These are phyloP conservation scores for Coenonympha glycerion DNA, from an alignment of 2,888 invertebrate species.

Conservation along the genomic window DNA sequence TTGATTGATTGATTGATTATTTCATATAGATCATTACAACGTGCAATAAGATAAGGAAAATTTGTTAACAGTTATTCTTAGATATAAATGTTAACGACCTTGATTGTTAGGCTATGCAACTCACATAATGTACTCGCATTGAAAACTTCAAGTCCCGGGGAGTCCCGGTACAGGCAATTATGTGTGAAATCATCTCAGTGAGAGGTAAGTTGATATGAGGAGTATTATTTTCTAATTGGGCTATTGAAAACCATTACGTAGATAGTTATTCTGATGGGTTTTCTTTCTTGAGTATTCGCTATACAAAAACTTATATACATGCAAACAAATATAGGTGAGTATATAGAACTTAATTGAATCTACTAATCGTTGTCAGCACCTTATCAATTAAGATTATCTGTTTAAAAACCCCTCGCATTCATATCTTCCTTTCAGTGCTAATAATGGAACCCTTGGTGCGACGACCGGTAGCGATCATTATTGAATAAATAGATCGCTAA, in stretches of 20 bases:
- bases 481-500: neutral
- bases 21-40: neutral
- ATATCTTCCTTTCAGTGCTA: constrained; percentile 59
- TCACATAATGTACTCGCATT: neutral
- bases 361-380: constrained; percentile 54
- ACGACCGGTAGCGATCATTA: constrained; percentile 30
- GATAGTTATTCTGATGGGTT: too few relatives aligned
- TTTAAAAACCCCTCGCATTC: constrained; percentile 61
- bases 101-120: neutral
- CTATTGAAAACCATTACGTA: too few relatives aligned
- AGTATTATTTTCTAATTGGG: too few relatives aligned
- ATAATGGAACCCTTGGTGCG: constrained; percentile 41
- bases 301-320: neutral
- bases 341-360: constrained; percentile 43
- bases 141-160: neutral
- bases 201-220: too few relatives aligned
- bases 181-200: too few relatives aligned
- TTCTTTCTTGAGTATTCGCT: neutral
- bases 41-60: neutral
- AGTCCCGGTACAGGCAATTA: neutral
- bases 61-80: neutral
- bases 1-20: too few relatives aligned
- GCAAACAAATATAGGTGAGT: constrained; percentile 10
- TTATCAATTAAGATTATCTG: constrained; percentile 70
- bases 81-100: neutral